Conservation (phyloP, 2,888 invertebrate species). For the Drosophila percnosoma region DNA sequence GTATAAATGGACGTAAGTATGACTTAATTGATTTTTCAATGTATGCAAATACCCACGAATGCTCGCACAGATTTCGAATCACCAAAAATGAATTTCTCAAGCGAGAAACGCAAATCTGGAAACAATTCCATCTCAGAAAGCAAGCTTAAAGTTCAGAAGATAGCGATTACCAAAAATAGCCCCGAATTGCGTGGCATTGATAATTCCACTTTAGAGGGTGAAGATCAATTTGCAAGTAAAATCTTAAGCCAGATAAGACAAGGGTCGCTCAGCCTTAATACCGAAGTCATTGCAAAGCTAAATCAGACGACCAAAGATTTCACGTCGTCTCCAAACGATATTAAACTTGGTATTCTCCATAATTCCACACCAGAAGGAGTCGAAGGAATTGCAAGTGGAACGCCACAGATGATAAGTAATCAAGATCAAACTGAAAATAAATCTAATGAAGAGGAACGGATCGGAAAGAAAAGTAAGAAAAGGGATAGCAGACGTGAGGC, state of each 20-base stretch:
- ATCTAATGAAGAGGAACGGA: neutral
- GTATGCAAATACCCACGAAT: neutral
- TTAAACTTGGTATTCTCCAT: conserved; percentile 11
- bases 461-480: neutral
- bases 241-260: neutral
- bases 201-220: neutral
- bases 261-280: neutral
- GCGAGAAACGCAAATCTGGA: neutral
- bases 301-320: neutral
- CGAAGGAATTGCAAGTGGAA: neutral
- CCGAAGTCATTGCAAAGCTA: neutral
- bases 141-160: neutral
- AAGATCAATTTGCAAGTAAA: neutral
- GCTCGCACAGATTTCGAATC: neutral
- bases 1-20: neutral
- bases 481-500: neutral
- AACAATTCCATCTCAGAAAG: neutral
- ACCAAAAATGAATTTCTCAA: neutral
- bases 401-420: neutral
- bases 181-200: neutral
- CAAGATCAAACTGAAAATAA: neutral
- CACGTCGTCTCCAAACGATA: neutral
- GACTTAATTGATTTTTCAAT: neutral
- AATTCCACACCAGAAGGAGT: conserved; percentile 5
- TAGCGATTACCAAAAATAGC: neutral